Conservation (phyloP, 2,888 invertebrate species). For the Yponomeuta malinellus region DNA sequence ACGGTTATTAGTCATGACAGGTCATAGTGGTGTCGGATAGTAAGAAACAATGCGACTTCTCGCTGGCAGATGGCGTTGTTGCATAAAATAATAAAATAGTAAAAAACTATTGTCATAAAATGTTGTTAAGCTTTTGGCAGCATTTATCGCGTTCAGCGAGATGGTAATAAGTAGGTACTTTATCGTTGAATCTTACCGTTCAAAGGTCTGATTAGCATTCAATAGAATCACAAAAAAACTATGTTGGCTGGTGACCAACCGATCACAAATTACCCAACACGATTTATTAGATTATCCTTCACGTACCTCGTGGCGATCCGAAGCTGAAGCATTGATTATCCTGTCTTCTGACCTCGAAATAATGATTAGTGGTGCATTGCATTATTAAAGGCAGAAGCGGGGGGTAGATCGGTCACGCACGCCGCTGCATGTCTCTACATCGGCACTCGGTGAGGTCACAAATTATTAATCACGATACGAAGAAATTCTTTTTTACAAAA, state of each 20-base stretch:
- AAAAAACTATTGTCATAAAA: too few relatives aligned
- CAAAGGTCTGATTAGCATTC: too few relatives aligned
- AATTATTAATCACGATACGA: too few relatives aligned
- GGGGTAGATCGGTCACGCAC: background rate
- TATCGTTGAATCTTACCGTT: too few relatives aligned
- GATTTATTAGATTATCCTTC: background rate
- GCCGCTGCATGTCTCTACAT: background rate
- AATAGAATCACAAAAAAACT: too few relatives aligned
- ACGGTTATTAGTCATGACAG: too few relatives aligned
- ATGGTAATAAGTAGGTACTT: too few relatives aligned
- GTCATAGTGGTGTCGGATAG: too few relatives aligned
- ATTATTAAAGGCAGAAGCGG: background rate
- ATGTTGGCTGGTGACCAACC: background rate
- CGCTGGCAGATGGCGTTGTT: background rate
- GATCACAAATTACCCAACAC: background rate
- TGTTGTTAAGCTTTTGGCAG: too few relatives aligned
- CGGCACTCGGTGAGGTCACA: background rate
- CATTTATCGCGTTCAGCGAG: too few relatives aligned
- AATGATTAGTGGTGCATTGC: background rate
- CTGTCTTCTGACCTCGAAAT: background rate
- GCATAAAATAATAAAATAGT: background rate
- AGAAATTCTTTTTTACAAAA: too few relatives aligned
- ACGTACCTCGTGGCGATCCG: background rate
- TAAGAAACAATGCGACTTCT: background rate
- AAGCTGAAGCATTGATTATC: background rate